Conservation (phyloP, 1,140 invertebrate species). For the Monomorium pharaonis region DNA sequence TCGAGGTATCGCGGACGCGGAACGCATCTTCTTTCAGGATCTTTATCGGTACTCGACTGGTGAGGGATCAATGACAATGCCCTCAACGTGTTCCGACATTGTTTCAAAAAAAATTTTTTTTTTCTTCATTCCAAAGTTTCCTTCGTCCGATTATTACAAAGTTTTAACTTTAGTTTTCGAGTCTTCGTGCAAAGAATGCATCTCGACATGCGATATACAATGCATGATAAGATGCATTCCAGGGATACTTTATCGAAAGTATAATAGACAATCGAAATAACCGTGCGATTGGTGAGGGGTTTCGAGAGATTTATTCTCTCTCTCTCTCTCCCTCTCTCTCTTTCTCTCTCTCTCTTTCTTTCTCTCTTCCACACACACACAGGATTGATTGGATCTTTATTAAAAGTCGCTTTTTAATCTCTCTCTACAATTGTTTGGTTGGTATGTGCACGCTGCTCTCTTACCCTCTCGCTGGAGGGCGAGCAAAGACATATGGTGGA, state of each 20-base stretch:
- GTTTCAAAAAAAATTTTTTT: not conserved
- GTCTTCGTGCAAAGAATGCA: not conserved
- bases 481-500: slow-evolving; percentile 46
- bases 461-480: slow-evolving; percentile 41
- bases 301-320: slow-evolving; percentile 35
- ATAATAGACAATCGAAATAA: not conserved
- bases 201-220: not conserved
- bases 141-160: not conserved
- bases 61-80: not conserved
- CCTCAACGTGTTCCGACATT: not conserved
- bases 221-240: not conserved
- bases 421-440: slow-evolving; percentile 45
- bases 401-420: slow-evolving; percentile 33
- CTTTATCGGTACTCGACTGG: not conserved
- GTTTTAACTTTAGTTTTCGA: slow-evolving; percentile 11
- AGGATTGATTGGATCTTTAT: slow-evolving; percentile 39
- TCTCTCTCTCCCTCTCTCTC: not conserved
- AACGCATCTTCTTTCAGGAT: slow-evolving; percentile 1
- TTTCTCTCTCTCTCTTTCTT: not conserved
- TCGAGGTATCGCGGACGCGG: not conserved
- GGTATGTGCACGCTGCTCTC: slow-evolving; percentile 52
- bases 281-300: slow-evolving; percentile 23
- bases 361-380: slow-evolving; percentile 18
- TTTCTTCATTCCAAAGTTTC: too few species aligned
- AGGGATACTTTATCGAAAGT: not conserved